A percentile compares a stretch with the other conserved stretches of the same genome.
Conservation (phyloP, 2,113 vertebrate genomes). For the Calypte anna region DNA sequence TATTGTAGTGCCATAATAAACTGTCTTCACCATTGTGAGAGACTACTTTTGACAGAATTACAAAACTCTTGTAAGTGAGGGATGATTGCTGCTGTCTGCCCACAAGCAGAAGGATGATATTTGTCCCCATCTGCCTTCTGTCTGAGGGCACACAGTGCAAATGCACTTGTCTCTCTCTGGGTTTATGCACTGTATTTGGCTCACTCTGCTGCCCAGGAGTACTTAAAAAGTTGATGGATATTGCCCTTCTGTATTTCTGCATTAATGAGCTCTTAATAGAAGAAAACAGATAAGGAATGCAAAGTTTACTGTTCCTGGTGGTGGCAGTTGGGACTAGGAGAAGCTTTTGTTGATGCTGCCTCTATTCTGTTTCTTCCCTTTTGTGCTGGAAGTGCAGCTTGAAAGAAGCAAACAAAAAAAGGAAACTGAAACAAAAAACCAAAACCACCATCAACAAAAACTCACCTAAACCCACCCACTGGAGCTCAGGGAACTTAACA, state of each 20-base stretch:
- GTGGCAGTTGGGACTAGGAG: neutral
- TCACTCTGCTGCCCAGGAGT: neutral
- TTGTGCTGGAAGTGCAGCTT: neutral
- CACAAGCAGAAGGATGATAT: neutral
- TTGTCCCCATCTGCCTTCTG: neutral
- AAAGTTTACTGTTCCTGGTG: neutral
- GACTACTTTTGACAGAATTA: neutral
- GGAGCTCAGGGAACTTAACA: neutral
- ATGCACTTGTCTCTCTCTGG: neutral
- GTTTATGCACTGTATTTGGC: neutral
- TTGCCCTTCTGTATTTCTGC: neutral
- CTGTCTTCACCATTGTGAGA: neutral
- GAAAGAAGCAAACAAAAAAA: neutral
- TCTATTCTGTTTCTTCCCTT: neutral
- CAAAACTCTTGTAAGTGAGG: neutral
- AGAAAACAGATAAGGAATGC: neutral
- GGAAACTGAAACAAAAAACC: neutral
- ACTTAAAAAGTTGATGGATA: neutral
- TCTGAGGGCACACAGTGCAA: neutral
- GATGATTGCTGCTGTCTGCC: neutral
- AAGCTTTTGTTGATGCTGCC: neutral
- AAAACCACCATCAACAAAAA: neutral
- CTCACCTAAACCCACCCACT: fast-evolving
- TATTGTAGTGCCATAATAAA: neutral
- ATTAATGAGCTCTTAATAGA: neutral